Evolutionary conservation across 2,888 invertebrate species (phyloP).

Genomic region (Euzetes globulus): DNA sequence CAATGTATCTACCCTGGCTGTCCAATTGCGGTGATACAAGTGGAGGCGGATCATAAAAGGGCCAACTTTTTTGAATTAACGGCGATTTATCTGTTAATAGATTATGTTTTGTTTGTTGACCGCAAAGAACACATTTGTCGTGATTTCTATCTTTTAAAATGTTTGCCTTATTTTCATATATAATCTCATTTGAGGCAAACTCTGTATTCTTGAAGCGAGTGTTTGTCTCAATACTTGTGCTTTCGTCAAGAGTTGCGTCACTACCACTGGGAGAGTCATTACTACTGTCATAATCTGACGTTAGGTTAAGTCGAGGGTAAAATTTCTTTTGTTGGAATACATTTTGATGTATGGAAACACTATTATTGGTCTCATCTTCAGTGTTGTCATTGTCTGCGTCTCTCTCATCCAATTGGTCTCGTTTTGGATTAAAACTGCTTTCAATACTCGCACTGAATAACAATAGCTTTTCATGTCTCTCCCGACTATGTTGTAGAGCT

Average conservation of each 20-base stretch:
- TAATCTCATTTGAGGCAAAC: slow-evolving; percentile 17
- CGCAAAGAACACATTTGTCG: slow-evolving; percentile 30
- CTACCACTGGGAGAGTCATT: slow-evolving; percentile 50
- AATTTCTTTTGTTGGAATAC: slow-evolving; percentile 37
- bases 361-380: slow-evolving; percentile 39
- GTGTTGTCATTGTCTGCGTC: slow-evolving; percentile 36
- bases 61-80: slow-evolving; percentile 21
- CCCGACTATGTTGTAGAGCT: slow-evolving; percentile 44
- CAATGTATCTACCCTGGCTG: slow-evolving; percentile 16
- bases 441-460: slow-evolving; percentile 44
- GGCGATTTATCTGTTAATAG: slow-evolving; percentile 9
- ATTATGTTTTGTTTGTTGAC: not conserved
- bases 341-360: not conserved
- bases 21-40: slow-evolving; percentile 20
- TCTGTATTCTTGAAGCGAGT: not conserved
- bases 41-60: slow-evolving; percentile 31
- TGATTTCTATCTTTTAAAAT: not conserved
- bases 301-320: slow-evolving; percentile 41
- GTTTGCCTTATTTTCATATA: not conserved
- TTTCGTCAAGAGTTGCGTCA: slow-evolving; percentile 48
- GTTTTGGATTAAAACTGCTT: slow-evolving; percentile 23
- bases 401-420: slow-evolving; percentile 36
- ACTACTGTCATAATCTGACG: slow-evolving; percentile 47
- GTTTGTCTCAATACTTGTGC: slow-evolving; percentile 41
- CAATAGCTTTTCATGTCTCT: slow-evolving; percentile 44